Evolutionary conservation across 2,113 vertebrate genomes (phyloP).

Genomic region (Sinocyclocheilus maitianheensis): DNA sequence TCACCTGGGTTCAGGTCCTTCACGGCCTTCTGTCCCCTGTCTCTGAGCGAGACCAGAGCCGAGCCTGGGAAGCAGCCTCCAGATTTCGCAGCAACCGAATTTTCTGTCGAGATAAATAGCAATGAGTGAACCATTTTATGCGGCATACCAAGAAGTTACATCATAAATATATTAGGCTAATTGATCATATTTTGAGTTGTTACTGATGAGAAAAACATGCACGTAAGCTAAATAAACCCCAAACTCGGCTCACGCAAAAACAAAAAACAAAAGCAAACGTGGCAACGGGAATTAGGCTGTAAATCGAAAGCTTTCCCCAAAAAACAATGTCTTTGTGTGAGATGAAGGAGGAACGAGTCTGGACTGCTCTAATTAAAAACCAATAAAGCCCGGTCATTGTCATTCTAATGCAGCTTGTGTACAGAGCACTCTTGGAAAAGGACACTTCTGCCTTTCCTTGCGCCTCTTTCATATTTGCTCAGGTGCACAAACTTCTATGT

Average conservation of each 20-base stretch:
- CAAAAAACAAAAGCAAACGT: slow-evolving; percentile 29
- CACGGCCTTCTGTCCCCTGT: slow-evolving; percentile 79
- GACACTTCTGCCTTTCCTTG: slow-evolving; percentile 84
- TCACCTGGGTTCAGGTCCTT: slow-evolving; percentile 81
- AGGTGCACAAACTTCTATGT: slow-evolving; percentile 90
- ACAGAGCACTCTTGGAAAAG: slow-evolving; percentile 84
- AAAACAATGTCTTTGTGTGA: slow-evolving; percentile 67
- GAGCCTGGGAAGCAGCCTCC: slow-evolving; percentile 86
- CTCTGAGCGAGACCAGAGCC: slow-evolving; percentile 76
- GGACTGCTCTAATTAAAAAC: slow-evolving; percentile 92
- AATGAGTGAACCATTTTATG: background rate
- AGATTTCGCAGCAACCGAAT: slow-evolving; percentile 85
- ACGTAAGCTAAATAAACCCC: background rate
- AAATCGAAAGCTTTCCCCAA: slow-evolving; percentile 19
- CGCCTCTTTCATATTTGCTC: slow-evolving; percentile 92
- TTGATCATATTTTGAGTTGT: too few relatives aligned
- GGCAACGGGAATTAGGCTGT: slow-evolving; percentile 38
- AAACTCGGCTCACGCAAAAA: background rate
- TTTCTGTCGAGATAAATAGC: slow-evolving; percentile 74
- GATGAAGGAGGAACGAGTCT: slow-evolving; percentile 77
- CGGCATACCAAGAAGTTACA: background rate
- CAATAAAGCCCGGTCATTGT: slow-evolving; percentile 88
- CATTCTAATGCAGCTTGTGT: slow-evolving; percentile 87
- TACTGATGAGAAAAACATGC: background rate
- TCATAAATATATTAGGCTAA: background rate